A percentile compares a stretch with the other conserved stretches of the same genome.
Evolutionary conservation across 2,113 vertebrate genomes (phyloP).

Genomic region (Leptosomus discolor): DNA sequence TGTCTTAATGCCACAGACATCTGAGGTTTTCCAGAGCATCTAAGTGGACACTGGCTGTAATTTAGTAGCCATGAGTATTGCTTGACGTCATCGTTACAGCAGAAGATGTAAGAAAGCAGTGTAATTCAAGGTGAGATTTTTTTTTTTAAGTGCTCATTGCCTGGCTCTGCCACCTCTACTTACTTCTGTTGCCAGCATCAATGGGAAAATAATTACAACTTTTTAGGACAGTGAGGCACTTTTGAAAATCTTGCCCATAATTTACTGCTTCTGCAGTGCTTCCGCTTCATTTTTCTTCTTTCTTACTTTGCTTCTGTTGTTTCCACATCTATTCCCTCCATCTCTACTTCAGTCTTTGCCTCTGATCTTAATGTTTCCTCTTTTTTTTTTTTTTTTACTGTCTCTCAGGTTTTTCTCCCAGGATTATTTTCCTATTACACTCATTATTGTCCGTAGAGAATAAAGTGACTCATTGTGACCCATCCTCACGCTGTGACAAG

Average conservation of each 20-base stretch:
- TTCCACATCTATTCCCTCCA: neutral
- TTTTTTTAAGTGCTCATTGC: neutral
- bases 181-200: neutral
- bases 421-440: neutral
- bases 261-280: neutral
- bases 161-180: neutral
- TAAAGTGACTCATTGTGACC: neutral
- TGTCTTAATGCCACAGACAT: neutral
- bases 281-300: neutral
- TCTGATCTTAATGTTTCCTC: neutral
- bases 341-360: neutral
- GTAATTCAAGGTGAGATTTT: neutral
- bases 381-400: neutral
- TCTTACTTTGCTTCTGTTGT: neutral
- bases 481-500: neutral
- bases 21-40: neutral
- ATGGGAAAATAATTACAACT: neutral
- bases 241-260: neutral
- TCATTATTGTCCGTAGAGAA: neutral
- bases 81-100: neutral
- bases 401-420: neutral
- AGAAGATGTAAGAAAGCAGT: neutral
- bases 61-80: neutral
- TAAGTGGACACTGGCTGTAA: neutral
- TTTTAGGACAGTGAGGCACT: neutral